Evolutionary conservation across 2,113 vertebrate species (phyloP), one percentile per base, ranked within the genome.

Genomic region (Ciconia stormi): DNA sequence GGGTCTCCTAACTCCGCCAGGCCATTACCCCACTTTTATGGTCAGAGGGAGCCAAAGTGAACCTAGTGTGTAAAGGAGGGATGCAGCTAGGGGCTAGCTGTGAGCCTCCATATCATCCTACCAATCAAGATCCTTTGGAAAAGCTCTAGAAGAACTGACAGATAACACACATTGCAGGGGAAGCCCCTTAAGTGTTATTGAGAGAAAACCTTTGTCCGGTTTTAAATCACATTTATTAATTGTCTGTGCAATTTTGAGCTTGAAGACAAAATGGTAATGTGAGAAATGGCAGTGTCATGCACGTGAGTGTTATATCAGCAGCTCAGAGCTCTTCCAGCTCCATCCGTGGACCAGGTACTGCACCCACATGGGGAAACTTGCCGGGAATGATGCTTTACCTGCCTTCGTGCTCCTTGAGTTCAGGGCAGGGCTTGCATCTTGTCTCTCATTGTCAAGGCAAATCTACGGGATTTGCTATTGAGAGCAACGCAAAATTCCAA

Each of bases 301-400:
- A 0, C 47, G 49, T 1, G 13, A 63, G 34, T 18, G 53, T 26
- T 56, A 0, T 1, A 14, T 21, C 52, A n/a, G 42, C 34, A 56
- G 62, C 56, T 74, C 83, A 40, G 40, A 74, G 19, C 14, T 74
- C 49, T 50, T 62, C 52, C 16, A 67, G 27, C 32, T 87, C 26
- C 44, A 16, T 38, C 40, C 18, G 6, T 5, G 36, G 50, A n/a
- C 44, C 46, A n/a, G 20, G 47, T 29, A 17, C 20, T 47, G 32
- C 25, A 52, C 6, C 15, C 34, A 27, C 0, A 0, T 10, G 38
- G 20, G 66, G 62, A 77, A 72, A 69, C 18, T 47, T 46, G 17
- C 17, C 0, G 2, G 40, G 29, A 76, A 2, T 0, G 4, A 3
- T 18, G 12, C 32, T 76, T 59, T 36, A 47, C 11, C 6, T 42